Conservation (phyloP, 2,888 invertebrate genomes). For the Nymphalis urticae region DNA sequence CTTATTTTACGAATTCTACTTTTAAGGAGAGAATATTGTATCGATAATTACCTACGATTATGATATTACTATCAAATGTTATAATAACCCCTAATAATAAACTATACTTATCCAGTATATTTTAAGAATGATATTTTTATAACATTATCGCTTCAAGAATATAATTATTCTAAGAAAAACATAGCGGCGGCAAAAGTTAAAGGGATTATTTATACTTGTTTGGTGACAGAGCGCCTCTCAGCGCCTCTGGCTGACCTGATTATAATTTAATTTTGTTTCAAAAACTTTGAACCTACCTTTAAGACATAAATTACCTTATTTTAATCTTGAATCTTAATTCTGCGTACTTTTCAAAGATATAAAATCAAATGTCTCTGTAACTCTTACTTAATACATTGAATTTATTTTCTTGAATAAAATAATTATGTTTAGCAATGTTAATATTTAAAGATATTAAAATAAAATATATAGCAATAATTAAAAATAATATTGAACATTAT, state of each 20-base stretch:
- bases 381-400: too few relatives aligned
- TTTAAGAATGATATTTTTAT: constrained; percentile 1
- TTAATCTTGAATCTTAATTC: constrained; percentile 36
- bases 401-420: too few relatives aligned
- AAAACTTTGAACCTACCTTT: constrained; percentile 38
- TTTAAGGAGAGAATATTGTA: too few relatives aligned
- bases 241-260: constrained; percentile 62
- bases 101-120: neutral
- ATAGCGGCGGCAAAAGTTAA: constrained; percentile 47
- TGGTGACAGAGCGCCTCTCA: constrained; percentile 58
- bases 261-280: constrained; percentile 68
- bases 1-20: neutral
- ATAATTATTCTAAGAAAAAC: constrained; percentile 18
- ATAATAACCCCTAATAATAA: neutral
- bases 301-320: constrained; percentile 37
- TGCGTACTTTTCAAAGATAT: constrained; percentile 7
- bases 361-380: too few relatives aligned
- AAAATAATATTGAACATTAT: neutral
- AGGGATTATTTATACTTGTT: constrained; percentile 66
- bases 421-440: neutral
- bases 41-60: too few relatives aligned
- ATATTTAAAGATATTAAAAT: neutral
- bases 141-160: constrained; percentile 10
- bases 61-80: neutral
- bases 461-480: neutral